Conservation (phyloP, 2,888 invertebrate genomes). For the Nemotelus pantherinus region DNA sequence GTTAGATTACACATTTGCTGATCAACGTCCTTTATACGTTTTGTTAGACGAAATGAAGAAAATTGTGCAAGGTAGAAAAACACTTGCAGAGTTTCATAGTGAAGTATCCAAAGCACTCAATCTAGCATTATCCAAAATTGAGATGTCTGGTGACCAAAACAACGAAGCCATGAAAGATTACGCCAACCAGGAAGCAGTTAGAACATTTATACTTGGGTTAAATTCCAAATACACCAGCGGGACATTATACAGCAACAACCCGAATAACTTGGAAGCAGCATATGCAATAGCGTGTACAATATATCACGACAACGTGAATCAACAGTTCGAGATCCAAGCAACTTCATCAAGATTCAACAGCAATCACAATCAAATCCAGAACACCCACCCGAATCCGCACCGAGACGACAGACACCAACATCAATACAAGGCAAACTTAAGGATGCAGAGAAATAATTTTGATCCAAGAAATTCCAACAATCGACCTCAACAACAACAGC, state of each 20-base stretch:
- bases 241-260: too few species aligned
- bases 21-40: slow-evolving; percentile 15
- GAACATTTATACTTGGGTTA: too few species aligned
- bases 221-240: too few species aligned
- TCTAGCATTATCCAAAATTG: neutral
- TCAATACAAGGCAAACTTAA: too few species aligned
- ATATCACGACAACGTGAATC: slow-evolving; percentile 7
- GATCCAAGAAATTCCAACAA: neutral
- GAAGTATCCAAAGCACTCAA: neutral
- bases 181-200: too few species aligned
- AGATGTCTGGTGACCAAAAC: neutral
- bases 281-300: neutral
- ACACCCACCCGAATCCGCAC: neutral
- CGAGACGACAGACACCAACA: neutral
- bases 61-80: slow-evolving; percentile 48
- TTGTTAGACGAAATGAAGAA: slow-evolving; percentile 33
- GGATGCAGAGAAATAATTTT: too few species aligned
- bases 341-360: slow-evolving; percentile 10
- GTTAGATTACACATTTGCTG: neutral
- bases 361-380: slow-evolving; percentile 1
- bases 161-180: neutral
- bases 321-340: slow-evolving; percentile 2
- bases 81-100: neutral
- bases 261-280: neutral
- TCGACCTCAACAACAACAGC: neutral